Percentiles rank a stretch among this genome's conserved stretches.
phyloP scores from a whole-genome alignment of 2,797 vertebrate genomes.

The Staurois parvus region DNA sequence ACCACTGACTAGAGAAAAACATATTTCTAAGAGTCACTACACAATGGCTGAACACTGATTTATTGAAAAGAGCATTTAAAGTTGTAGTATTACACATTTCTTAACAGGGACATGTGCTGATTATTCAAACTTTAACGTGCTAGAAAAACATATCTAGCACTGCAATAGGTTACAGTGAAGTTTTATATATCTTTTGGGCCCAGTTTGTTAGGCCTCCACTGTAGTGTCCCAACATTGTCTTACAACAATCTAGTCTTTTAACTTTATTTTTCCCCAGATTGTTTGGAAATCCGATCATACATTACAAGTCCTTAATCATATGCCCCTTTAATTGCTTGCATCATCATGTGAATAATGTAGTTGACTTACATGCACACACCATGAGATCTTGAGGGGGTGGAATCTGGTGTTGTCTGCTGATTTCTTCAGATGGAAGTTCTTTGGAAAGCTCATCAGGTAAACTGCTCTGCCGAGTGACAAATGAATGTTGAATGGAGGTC shows the following conservation, averaged over 20 bases:
- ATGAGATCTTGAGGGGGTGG: constrained; percentile 59
- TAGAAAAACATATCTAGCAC: not conserved
- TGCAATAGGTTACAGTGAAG: not conserved
- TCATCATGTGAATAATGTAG: constrained; percentile 18
- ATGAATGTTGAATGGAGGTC: constrained; percentile 70
- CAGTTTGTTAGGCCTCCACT: not conserved
- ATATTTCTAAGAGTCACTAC: not conserved
- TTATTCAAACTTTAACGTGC: not conserved
- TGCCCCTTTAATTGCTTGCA: constrained; percentile 2
- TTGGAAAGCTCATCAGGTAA: constrained; percentile 64
- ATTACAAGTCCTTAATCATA: not conserved
- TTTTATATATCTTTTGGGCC: not conserved
- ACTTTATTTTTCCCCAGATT: not conserved
- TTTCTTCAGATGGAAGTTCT: constrained; percentile 68
- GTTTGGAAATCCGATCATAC: not conserved
- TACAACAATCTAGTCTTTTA: not conserved
- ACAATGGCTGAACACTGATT: too few species aligned
- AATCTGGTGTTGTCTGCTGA: constrained; percentile 69
- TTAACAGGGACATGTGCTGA: not conserved
- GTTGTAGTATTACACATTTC: too few species aligned
- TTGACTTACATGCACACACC: constrained; percentile 51
- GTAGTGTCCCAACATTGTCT: not conserved
- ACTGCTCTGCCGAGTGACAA: constrained; percentile 65
- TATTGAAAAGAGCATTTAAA: not conserved
- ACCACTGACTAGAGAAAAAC: not conserved